Evolutionary conservation across 2,797 vertebrate species (phyloP), one percentile per base, ranked within the genome.

Genomic region (Pitangus sulphuratus): DNA sequence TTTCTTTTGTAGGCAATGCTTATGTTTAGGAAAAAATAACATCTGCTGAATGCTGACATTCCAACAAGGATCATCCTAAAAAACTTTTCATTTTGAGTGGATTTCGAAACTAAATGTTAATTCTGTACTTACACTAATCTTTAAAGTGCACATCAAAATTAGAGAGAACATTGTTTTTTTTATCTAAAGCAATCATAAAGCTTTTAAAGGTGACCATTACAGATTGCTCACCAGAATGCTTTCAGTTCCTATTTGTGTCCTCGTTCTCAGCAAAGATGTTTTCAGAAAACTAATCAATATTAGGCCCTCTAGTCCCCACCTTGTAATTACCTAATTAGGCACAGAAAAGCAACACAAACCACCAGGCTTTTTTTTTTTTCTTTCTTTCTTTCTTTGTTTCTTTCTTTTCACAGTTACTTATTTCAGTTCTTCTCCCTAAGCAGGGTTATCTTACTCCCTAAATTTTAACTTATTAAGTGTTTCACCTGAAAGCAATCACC

Each of bases 381-480:
- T 68, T 68, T 70, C 35, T 78, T 89, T 6, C 77, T 75, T 75
- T 77, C 61, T 24, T 24, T 50, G 14, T 26, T 84, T 42, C 72
- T 89, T 84, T 75, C 70, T 79, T 64, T 21, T 51, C 74, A 80
- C 65, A 44, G 94, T 93, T 85, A 93, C 50, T 96, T 94, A 70
- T 81, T 89, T 81, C 89, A 92, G 51, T 68, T 92, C 76, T 93
- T 81, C 53, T 93, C 86, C 48, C 83, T 90, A 77, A 95, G 74
- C 18, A 96, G 96, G 81, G 74, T 94, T 92, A 91, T 77, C 87
- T 94, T 95, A 69, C 84, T 97, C 95, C 74, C 94, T 95, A 97
- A 95, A 97, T 97, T 98, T 97, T 97, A 97, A 97, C 98, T 97
- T 97, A 97, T 97, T 97, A 98, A 97, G 90, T 94, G 69, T 97